A percentile compares a stretch with the other conserved stretches of the same genome.
Evolutionary conservation across 2,888 invertebrate species (phyloP).

Genomic region (Folsomia manolachei): DNA sequence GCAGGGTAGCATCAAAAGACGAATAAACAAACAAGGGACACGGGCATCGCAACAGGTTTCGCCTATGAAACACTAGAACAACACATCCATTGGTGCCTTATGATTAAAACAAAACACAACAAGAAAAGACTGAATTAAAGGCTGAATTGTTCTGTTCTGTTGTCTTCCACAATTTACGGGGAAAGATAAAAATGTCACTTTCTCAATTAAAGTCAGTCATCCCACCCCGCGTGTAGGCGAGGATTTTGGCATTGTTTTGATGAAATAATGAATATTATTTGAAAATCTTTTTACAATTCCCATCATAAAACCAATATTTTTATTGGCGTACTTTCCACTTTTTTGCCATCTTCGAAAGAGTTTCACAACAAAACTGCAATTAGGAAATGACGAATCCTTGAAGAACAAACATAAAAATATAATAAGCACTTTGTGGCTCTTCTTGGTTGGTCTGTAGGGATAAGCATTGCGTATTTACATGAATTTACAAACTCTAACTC

Average conservation of each 20-base stretch:
- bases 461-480: too few relatives aligned
- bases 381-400: too few relatives aligned
- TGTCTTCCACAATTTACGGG: not conserved
- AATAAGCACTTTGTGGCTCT: too few relatives aligned
- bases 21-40: slow-evolving; percentile 21
- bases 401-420: too few relatives aligned
- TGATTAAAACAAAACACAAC: too few relatives aligned
- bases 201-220: not conserved
- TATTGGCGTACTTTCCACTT: too few relatives aligned
- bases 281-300: not conserved
- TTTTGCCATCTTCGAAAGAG: not conserved
- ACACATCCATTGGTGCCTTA: not conserved
- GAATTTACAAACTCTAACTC: too few relatives aligned
- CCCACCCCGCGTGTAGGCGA: not conserved
- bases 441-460: too few relatives aligned
- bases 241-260: not conserved
- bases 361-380: too few relatives aligned
- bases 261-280: not conserved
- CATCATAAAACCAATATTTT: not conserved
- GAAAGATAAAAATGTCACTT: slow-evolving; percentile 7
- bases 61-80: too few relatives aligned
- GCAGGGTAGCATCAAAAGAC: slow-evolving; percentile 8
- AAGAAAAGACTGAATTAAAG: not conserved
- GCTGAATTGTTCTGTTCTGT: too few relatives aligned
- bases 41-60: slow-evolving; percentile 19